phyloP scores from a whole-genome alignment of 2,888 invertebrate species.

The Drosophila siamana region DNA sequence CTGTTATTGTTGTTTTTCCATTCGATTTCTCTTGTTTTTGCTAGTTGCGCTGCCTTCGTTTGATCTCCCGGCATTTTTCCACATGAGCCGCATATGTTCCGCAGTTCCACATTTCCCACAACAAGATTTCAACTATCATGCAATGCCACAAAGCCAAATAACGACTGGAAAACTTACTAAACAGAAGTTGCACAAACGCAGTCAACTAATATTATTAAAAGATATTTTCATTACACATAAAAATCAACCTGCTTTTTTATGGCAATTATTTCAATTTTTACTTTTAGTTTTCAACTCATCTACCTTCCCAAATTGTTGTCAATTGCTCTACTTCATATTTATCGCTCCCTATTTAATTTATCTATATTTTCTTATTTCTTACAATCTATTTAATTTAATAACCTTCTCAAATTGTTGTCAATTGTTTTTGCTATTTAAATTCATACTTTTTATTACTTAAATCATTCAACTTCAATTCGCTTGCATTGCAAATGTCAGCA shows the following conservation, averaged over 20 bases:
- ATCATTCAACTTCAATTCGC: too few relatives aligned
- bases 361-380: too few relatives aligned
- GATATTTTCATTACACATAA: not conserved
- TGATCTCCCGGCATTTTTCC: slow-evolving; percentile 47
- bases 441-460: too few relatives aligned
- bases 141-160: slow-evolving; percentile 1
- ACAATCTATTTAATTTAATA: too few relatives aligned
- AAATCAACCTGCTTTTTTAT: not conserved
- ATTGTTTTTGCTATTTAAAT: too few relatives aligned
- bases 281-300: too few relatives aligned
- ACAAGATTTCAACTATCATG: not conserved
- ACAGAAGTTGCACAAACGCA: too few relatives aligned
- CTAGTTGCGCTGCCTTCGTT: slow-evolving; percentile 53
- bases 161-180: not conserved
- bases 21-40: slow-evolving; percentile 40
- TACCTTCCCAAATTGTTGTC: too few relatives aligned
- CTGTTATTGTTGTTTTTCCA: slow-evolving; percentile 32
- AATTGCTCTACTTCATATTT: too few relatives aligned
- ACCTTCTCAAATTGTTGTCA: too few relatives aligned
- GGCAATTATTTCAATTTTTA: not conserved
- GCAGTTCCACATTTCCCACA: slow-evolving; percentile 19
- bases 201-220: not conserved
- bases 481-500: too few relatives aligned
- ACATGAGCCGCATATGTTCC: slow-evolving; percentile 57
- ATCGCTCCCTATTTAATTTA: too few relatives aligned